Conservation (phyloP, 2,797 vertebrate species). For the Artibeus jamaicensis region DNA sequence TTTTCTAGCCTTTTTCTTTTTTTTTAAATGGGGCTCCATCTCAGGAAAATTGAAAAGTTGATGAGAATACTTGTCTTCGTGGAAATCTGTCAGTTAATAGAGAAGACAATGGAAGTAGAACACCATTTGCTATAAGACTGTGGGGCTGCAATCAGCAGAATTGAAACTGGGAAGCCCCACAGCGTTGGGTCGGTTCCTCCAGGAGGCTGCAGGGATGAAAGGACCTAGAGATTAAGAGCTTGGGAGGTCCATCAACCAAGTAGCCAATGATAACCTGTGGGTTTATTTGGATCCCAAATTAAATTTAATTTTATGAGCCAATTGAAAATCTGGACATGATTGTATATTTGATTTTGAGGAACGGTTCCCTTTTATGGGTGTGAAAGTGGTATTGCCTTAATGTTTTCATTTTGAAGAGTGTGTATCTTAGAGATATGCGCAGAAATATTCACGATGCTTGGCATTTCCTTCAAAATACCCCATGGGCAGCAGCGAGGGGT, state of each 20-base stretch:
- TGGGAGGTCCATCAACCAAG: neutral
- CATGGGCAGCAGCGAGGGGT: accelerated
- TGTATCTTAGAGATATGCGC: neutral
- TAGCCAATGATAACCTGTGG: neutral
- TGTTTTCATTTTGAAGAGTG: neutral
- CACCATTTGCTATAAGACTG: neutral
- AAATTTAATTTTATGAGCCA: neutral
- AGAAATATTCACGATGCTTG: too few relatives aligned
- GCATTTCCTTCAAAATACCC: neutral
- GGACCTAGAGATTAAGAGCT: neutral
- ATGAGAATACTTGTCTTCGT: neutral
- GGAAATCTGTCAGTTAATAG: neutral
- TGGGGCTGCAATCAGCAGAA: neutral
- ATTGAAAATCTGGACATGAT: neutral
- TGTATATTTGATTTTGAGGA: neutral
- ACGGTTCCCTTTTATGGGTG: neutral
- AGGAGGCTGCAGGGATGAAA: neutral
- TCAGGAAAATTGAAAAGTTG: neutral
- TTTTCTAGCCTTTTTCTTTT: neutral
- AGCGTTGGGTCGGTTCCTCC: neutral
- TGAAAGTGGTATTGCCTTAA: neutral
- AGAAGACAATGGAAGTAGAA: neutral
- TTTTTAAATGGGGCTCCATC: neutral
- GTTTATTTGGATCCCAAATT: neutral
- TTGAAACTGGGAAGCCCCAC: neutral